Base-by-base conservation (phyloP, 2,888 invertebrate genomes). In the Mythimna impura region DNA sequence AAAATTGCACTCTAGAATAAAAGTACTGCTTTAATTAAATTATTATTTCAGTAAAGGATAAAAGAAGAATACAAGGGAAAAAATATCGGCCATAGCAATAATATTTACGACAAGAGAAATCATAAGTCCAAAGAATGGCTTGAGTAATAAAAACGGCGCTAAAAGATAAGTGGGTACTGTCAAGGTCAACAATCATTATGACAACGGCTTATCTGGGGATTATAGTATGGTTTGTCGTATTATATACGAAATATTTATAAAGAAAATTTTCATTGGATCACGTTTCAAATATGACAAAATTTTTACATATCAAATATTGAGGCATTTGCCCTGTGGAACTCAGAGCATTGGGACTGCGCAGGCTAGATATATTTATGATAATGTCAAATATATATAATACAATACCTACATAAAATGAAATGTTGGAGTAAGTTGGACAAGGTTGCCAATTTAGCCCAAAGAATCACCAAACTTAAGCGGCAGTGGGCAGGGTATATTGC, bases 41-140 rank as follows among this genome's bases (percentile, higher is more conserved):
- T 54, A 61, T 69, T 73, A 57, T 61, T 64, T 65, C 22, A 69
- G 58, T 58, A 71, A 66, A 74, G 66, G 40, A 74, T 69, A 69
- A 62, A 57, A 52, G 10, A 70, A 67, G 43, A 71, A 67, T 40
- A 80, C 66, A 67, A 69, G 50, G 63, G 57, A 64, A 58, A 75
- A 76, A 76, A 60, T 78, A 82, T 84, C n/a, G 62, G 63, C 65
- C 69, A 73, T 66, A 78, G 73, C 71, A 80, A 81, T 81, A 76
- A 84, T 86, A 86, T 86, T 81, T 80, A 86, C 76, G 80, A 82
- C 64, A 58, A 76, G 82, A 73, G 84, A 86, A 82, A 86, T 80
- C 76, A 77, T 80, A 77, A 84, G 76, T 74, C 68, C 65, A 77
- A 80, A 76, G 71, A 79, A 76, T 76, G 69, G 79, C 58, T 81